These are phyloP conservation scores for Diorhabda elongata DNA, from an alignment of 1,140 invertebrate species.

Conservation along the genomic window DNA sequence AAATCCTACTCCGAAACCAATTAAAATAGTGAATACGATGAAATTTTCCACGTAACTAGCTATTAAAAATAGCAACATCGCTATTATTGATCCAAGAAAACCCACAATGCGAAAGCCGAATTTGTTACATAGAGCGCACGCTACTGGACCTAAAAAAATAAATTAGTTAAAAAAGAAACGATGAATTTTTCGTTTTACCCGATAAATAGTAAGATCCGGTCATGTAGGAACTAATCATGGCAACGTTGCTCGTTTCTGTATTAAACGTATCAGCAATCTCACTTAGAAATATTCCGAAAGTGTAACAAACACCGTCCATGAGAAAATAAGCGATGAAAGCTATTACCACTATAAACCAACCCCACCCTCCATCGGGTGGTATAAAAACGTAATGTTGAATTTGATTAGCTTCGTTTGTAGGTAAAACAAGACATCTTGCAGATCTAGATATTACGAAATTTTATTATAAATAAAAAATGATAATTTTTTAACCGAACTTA, in stretches of 20 bases:
- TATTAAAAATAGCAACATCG: conserved; percentile 53
- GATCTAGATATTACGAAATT: no score
- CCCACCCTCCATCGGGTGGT: conserved; percentile 72
- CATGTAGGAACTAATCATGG: conserved; percentile 62
- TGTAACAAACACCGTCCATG: conserved; percentile 76
- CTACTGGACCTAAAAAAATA: conserved; percentile 68
- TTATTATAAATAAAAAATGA: no score
- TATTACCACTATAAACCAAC: conserved; percentile 61
- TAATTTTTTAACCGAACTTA: no score
- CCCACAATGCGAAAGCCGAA: conserved; percentile 70
- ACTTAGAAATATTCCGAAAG: conserved; percentile 61
- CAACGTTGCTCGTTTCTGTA: conserved; percentile 52
- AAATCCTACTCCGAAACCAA: conserved; percentile 69
- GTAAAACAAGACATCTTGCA: no score
- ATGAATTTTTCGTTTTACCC: conserved; percentile 48
- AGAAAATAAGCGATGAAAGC: conserved; percentile 59
- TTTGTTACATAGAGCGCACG: conserved; percentile 66
- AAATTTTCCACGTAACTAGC: conserved; percentile 56
- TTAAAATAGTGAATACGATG: conserved; percentile 56
- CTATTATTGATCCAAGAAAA: conserved; percentile 62
- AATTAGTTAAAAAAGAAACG: conserved; percentile 11
- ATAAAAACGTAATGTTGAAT: conserved; percentile 44
- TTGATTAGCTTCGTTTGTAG: no score
- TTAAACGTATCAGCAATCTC: conserved; percentile 56
- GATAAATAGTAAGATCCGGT: conserved; percentile 68